Base-by-base conservation (phyloP, 2,113 vertebrate species). In the Corythornis madagascariensis region DNA sequence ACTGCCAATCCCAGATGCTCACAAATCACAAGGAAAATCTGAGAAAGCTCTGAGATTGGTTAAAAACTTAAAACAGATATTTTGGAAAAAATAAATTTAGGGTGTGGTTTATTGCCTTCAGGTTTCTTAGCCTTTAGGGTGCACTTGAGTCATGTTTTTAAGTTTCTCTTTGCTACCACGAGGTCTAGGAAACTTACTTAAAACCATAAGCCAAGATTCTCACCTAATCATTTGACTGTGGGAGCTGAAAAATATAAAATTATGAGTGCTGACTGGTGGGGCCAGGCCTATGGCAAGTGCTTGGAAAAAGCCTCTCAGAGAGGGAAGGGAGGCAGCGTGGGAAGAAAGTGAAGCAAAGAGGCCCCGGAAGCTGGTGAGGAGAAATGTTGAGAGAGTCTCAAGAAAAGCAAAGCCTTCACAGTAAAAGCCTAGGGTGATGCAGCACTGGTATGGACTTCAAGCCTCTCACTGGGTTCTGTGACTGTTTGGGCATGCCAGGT, bases 201-300 rank as follows among this genome's bases (percentile, higher is more conserved):
- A 88, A 95, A 71, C 35, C 38, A 18, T 83, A 93, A 74, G 91
- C 94, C 94, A 96, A 96, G 48, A 83, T 92, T 96, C 89, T 93
- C 94, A 96, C 92, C 69, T 95, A 93, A 94, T 96, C 87, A 96
- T 93, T 96, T 94, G 85, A 84, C 87, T 80, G 43, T 85, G 79
- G 78, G 93, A 96, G 75, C 89, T 83, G 91, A 93, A 96, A 96
- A 94, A 93, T 71, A 81, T 11, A 86, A 93, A 93, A 65, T 89
- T 74, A 47, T 71, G 65, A 48, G 94, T 22, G 31, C 67, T 88
- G 69, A 67, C 57, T 87, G 74, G 33, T 89, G 86, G 52, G 67
- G 87, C 91, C 91, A 89, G 59, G 75, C 75, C 71, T 57, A 92
- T 19, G 56, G 71, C 86, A 89, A 87, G 22, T 84, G 22, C 71